A percentile compares a stretch with the other conserved stretches of the same genome.
These are phyloP conservation scores for Ptychobarbus kaznakovi DNA, from an alignment of 2,797 vertebrate species.

Conservation along the genomic window DNA sequence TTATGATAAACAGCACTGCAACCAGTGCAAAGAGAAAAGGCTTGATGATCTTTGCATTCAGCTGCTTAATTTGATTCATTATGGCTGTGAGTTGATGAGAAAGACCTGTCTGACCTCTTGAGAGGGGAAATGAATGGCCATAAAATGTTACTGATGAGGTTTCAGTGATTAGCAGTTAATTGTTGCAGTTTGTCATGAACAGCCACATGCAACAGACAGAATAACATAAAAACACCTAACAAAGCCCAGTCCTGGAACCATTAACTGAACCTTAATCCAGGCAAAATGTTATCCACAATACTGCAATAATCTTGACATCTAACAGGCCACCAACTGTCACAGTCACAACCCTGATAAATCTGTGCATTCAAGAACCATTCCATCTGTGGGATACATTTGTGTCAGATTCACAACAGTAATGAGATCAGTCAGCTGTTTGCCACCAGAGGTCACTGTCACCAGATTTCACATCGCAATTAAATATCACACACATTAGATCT, in stretches of 20 bases:
- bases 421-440: neutral
- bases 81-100: conserved; percentile 66
- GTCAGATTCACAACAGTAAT: neutral
- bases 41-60: conserved; percentile 43
- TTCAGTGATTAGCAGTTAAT: conserved; percentile 70
- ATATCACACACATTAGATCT: neutral
- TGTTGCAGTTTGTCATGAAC: conserved; percentile 69
- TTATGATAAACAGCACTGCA: neutral
- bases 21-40: neutral
- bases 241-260: neutral
- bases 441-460: neutral
- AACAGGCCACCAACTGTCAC: neutral
- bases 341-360: conserved; percentile 6
- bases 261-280: neutral
- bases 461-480: conserved; percentile 12
- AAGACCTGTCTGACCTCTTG: conserved; percentile 60
- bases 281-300: neutral
- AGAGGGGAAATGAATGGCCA: conserved; percentile 57
- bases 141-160: conserved; percentile 67
- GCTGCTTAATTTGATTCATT: conserved; percentile 67
- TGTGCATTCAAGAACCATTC: neutral
- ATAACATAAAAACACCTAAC: conserved; percentile 1
- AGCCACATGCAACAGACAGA: conserved; percentile 2
- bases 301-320: neutral
- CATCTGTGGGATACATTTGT: neutral